Evolutionary conservation across 1,140 invertebrate species (phyloP), one percentile per base, ranked within the genome.

Genomic region (Calephelis virginiensis): DNA sequence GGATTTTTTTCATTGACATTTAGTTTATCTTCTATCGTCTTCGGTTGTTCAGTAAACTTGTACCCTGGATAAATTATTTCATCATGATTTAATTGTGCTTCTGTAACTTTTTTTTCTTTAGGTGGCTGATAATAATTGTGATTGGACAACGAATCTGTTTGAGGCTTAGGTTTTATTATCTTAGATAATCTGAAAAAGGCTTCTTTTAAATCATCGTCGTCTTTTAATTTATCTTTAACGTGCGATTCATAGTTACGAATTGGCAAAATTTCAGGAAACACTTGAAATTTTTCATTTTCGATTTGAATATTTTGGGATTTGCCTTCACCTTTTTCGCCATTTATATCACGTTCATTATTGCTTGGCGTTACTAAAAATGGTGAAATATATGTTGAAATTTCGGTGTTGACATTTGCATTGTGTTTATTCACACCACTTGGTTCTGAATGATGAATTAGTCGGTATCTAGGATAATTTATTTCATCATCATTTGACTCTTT

Each of bases 101-200:
- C 14, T 53, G 7, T 53, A 28, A 11, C 11, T 53, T 53, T 28
- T 53, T 53, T 8, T 9, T 9, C 17, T 13, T 9, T 9, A 53
- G 13, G 14, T 9, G 14, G 28, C 6, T 14, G 7, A 17, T 53
- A 28, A 10, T 53, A 53, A 53, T 50, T 0, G 14, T 50, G 14
- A 37, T 65, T 61, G 47, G 40, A 61, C 40, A 72, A 67, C 8
- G 72, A 67, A 5, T 28, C 17, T 40, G 76, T 73, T 68, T 77
- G 71, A 5, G 76, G 72, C 50, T 75, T 70, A n/a, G 69, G 67
- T 69, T 76, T 76, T 28, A 76, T 64, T 49, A 76, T 74, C 64
- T 76, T 73, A 11, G 69, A 59, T 9, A 83, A 49, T 56, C 74
- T 68, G 43, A 80, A 62, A 67, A 75, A 72, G n/a, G 71, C 66